Conservation (phyloP, 2,113 vertebrate species). For the Muscicapa adusta region DNA sequence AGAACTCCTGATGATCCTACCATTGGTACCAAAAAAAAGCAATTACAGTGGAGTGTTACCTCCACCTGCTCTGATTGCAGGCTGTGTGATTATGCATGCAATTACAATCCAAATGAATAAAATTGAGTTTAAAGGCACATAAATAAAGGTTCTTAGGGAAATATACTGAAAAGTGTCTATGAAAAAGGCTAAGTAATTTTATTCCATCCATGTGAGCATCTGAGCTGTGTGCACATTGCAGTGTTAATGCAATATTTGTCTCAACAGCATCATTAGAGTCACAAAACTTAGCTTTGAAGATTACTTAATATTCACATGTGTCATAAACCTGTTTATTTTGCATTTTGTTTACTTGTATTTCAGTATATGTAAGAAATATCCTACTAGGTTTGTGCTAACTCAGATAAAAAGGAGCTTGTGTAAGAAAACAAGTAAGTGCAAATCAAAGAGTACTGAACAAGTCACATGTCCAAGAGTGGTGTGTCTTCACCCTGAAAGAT, state of each 20-base stretch:
- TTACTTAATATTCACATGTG: background rate
- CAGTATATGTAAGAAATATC: background rate
- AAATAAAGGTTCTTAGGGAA: background rate
- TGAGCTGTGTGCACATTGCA: background rate
- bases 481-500: background rate
- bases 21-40: background rate
- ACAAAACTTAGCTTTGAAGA: background rate
- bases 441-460: background rate
- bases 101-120: background rate
- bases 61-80: background rate
- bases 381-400: background rate
- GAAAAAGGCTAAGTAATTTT: background rate
- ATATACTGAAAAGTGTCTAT: background rate
- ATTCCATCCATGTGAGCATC: background rate
- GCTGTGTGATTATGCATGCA: background rate
- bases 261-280: background rate
- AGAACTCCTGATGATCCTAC: background rate
- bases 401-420: background rate
- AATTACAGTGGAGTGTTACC: background rate
- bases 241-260: background rate
- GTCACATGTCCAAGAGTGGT: background rate
- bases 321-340: background rate
- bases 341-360: background rate
- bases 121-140: background rate
- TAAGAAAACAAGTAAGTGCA: background rate